These are phyloP conservation scores for Nesidiocoris tenuis DNA, from an alignment of 2,888 invertebrate genomes.

Conservation along the genomic window DNA sequence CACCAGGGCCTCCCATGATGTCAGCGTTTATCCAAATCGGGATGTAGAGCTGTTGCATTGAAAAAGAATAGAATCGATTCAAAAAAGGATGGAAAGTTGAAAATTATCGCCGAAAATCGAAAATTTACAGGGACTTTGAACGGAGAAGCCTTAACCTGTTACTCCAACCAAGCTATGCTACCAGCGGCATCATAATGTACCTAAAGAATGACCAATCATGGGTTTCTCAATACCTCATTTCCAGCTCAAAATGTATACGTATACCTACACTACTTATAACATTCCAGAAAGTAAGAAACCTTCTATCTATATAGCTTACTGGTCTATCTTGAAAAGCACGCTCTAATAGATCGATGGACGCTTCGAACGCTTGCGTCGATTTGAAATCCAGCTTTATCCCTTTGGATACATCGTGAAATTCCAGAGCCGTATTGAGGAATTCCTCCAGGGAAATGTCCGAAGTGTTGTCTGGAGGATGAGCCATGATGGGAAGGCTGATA, in stretches of 20 bases:
- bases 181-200: too few species aligned
- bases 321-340: constrained; percentile 39
- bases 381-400: constrained; percentile 90
- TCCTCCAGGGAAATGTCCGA: constrained; percentile 75
- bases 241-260: too few species aligned
- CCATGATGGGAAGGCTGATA: constrained; percentile 74
- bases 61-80: not conserved
- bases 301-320: too few species aligned
- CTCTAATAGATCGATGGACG: constrained; percentile 47
- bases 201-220: too few species aligned
- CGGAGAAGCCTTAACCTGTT: too few species aligned
- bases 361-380: constrained; percentile 66
- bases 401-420: constrained; percentile 55
- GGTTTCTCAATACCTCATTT: too few species aligned
- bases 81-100: too few species aligned
- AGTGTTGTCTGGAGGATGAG: constrained; percentile 70
- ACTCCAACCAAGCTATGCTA: too few species aligned
- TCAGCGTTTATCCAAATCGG: constrained; percentile 89
- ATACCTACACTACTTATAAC: too few species aligned
- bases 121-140: too few species aligned
- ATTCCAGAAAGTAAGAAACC: too few species aligned
- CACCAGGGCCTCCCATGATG: constrained; percentile 73
- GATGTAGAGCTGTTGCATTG: constrained; percentile 54
- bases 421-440: constrained; percentile 62
- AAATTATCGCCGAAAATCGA: too few species aligned